These are phyloP conservation scores for Parnassius smintheus DNA, from an alignment of 2,888 invertebrate genomes.

Conservation along the genomic window DNA sequence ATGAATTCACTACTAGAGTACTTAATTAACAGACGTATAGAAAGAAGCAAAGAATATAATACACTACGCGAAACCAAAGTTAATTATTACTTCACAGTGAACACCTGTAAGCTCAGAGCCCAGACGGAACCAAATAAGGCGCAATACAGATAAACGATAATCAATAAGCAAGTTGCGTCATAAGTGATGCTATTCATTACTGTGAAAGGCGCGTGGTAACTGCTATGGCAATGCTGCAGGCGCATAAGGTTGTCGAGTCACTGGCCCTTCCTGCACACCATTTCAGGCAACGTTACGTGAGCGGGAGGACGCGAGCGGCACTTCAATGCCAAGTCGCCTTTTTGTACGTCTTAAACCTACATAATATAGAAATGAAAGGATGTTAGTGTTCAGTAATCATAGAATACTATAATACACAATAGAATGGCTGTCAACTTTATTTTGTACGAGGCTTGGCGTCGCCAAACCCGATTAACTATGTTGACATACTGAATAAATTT, in stretches of 20 bases:
- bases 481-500: too few relatives aligned
- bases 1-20: neutral
- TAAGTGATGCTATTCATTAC: constrained; percentile 52
- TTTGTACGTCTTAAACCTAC: constrained; percentile 44
- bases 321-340: constrained; percentile 51
- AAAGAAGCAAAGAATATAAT: neutral
- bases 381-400: constrained; percentile 11
- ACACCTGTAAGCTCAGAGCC: constrained; percentile 38
- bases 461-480: too few relatives aligned
- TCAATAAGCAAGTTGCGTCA: constrained; percentile 64
- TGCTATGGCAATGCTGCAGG: constrained; percentile 42
- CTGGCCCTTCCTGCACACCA: constrained; percentile 72
- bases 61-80: neutral
- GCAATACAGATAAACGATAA: constrained; percentile 52
- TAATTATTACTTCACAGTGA: constrained; percentile 9
- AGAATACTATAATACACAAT: too few relatives aligned
- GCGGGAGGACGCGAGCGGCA: constrained; percentile 61
- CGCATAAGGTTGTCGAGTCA: constrained; percentile 68
- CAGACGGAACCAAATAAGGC: constrained; percentile 44
- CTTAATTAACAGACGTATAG: constrained; percentile 9
- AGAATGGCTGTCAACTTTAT: too few relatives aligned
- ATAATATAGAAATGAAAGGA: constrained; percentile 24
- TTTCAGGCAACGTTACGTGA: constrained; percentile 71
- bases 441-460: too few relatives aligned
- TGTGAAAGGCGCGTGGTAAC: constrained; percentile 63